Conservation (phyloP, 1,140 invertebrate genomes). For the Bursaphelenchus mucronatus region DNA sequence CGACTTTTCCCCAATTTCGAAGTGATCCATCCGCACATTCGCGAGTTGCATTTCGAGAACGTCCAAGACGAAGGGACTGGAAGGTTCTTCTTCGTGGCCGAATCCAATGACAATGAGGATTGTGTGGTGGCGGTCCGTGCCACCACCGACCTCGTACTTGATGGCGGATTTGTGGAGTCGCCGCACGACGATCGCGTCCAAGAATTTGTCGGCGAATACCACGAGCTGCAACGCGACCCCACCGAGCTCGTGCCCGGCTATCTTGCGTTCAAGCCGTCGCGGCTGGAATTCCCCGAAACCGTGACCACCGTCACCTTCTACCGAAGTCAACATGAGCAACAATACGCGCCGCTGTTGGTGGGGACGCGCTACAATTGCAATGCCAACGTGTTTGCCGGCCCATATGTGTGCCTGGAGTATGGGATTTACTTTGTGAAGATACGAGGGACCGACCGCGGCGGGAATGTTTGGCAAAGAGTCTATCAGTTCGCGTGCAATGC, state of each 20-base stretch:
- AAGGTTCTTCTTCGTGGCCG: background rate
- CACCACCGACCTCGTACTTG: background rate
- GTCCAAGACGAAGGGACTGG: too few species aligned
- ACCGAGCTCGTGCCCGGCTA: conserved; percentile 1
- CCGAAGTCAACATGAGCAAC: background rate
- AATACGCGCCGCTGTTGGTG: conserved; percentile 10
- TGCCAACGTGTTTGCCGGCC: conserved; percentile 9
- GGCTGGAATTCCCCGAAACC: background rate
- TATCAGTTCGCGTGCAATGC: conserved; percentile 7
- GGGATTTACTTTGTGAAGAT: conserved; percentile 13
- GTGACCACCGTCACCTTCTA: background rate
- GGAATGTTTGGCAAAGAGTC: conserved; percentile 17
- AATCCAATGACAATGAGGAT: conserved; percentile 2
- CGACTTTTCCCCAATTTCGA: too few species aligned
- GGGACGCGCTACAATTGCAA: background rate
- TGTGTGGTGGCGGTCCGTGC: background rate
- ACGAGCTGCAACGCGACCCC: background rate
- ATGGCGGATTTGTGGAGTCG: conserved; percentile 13
- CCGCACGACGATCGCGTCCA: conserved; percentile 1
- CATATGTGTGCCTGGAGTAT: conserved; percentile 12
- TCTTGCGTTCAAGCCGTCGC: conserved; percentile 8
- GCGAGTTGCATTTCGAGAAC: too few species aligned
- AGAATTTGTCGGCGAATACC: background rate
- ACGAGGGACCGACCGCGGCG: conserved; percentile 5
- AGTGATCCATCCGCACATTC: too few species aligned